phyloP scores from a whole-genome alignment of 2,888 invertebrate species.

The Dinocampus coccinellae region DNA sequence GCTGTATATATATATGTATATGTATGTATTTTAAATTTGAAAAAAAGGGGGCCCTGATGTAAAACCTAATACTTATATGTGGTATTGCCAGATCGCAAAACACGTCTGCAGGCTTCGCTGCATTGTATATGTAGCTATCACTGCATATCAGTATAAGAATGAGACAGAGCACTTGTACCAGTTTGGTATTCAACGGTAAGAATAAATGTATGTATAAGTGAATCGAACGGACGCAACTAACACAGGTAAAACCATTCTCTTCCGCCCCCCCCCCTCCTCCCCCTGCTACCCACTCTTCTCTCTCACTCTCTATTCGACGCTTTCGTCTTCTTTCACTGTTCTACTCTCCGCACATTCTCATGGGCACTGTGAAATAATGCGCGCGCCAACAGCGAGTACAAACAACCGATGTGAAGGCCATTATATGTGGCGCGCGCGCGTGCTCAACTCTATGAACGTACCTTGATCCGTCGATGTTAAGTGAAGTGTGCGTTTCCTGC shows the following conservation, averaged over 20 bases:
- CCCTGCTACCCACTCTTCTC: no score
- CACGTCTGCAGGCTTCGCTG: slow-evolving; percentile 2
- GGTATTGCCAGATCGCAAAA: background rate
- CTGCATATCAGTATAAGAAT: background rate
- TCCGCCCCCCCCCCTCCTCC: background rate
- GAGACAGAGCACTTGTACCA: background rate
- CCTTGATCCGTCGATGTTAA: slow-evolving; percentile 61
- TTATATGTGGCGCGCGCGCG: slow-evolving; percentile 3
- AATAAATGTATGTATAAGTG: background rate
- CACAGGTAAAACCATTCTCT: background rate
- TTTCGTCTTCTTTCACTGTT: background rate
- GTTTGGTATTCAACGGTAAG: background rate
- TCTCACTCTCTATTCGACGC: background rate
- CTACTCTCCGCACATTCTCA: no score
- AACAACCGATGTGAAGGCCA: slow-evolving; percentile 18
- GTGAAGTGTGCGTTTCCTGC: slow-evolving; percentile 57
- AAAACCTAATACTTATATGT: slow-evolving; percentile 10
- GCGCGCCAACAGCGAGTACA: slow-evolving; percentile 13
- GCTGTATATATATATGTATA: background rate
- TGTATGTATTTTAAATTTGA: background rate
- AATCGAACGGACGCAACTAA: background rate
- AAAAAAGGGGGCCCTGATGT: background rate
- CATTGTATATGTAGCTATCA: background rate
- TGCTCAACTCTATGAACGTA: slow-evolving; percentile 46
- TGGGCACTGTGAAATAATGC: slow-evolving; percentile 17